Conservation (phyloP, 1,140 invertebrate genomes). For the Heliothis subflexa region DNA sequence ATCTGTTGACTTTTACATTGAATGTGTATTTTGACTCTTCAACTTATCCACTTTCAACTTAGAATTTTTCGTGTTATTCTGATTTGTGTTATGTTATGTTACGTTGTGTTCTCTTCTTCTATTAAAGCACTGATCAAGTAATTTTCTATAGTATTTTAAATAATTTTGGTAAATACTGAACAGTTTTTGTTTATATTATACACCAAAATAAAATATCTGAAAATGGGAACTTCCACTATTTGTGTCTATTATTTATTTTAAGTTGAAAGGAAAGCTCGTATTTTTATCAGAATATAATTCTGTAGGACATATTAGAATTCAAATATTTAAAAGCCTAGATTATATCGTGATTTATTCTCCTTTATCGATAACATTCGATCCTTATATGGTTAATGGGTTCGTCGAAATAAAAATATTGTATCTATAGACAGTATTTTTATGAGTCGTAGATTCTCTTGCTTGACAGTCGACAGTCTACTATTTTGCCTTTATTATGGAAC, state of each 20-base stretch:
- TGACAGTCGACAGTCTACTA: conserved; percentile 33
- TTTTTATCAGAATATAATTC: neutral
- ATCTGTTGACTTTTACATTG: neutral
- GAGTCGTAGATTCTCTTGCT: neutral
- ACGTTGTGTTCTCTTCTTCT: too few species aligned
- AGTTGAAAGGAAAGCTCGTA: conserved; percentile 3
- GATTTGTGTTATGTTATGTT: neutral
- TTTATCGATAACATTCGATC: conserved; percentile 23
- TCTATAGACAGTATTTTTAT: conserved; percentile 1
- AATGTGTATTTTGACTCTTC: neutral
- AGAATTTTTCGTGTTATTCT: conserved; percentile 4
- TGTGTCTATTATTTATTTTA: neutral
- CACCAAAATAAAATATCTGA: neutral
- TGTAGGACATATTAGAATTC: neutral
- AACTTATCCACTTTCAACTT: conserved; percentile 29
- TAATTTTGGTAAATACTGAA: neutral
- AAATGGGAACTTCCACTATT: too few species aligned
- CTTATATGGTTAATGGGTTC: conserved; percentile 7
- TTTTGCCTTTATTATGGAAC: conserved; percentile 42
- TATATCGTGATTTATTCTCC: conserved; percentile 19
- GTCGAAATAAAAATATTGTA: conserved; percentile 5
- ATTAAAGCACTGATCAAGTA: neutral
- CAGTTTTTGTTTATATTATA: neutral
- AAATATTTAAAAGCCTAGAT: conserved; percentile 17
- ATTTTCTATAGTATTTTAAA: neutral